A percentile compares a stretch with the other conserved stretches of the same genome.
These are phyloP conservation scores for Nesidiocoris tenuis DNA, from an alignment of 2,888 invertebrate genomes.

Conservation along the genomic window DNA sequence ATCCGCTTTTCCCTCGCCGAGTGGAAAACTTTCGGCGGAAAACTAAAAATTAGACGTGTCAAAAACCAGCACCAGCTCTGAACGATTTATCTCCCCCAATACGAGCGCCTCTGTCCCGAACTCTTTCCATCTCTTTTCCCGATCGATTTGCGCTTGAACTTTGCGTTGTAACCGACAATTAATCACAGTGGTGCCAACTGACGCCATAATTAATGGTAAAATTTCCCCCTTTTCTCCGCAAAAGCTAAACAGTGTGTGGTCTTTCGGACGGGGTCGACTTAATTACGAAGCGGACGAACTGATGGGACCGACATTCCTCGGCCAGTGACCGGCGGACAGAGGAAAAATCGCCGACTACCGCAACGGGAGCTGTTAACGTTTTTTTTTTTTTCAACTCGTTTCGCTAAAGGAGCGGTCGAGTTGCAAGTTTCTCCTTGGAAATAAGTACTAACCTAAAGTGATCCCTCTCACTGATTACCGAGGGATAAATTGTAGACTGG, in stretches of 20 bases:
- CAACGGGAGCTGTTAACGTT: not conserved
- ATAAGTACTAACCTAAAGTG: no score
- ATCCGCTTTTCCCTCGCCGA: no score
- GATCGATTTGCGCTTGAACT: not conserved
- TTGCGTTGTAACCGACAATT: slow-evolving; percentile 35
- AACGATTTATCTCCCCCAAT: slow-evolving; percentile 25
- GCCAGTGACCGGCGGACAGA: slow-evolving; percentile 18
- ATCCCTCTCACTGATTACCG: no score
- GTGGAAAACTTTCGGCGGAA: no score
- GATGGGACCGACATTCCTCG: slow-evolving; percentile 42
- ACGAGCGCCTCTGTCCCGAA: not conserved
- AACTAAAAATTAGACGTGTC: not conserved
- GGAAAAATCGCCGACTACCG: slow-evolving; percentile 26
- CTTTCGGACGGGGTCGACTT: slow-evolving; percentile 11
- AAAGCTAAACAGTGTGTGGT: slow-evolving; percentile 20
- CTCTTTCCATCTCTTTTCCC: not conserved
- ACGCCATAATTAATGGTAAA: slow-evolving; percentile 48
- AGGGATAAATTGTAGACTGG: no score
- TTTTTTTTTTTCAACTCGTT: not conserved
- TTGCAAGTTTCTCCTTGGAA: no score
- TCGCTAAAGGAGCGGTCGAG: no score
- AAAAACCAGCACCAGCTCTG: not conserved
- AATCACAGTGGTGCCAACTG: slow-evolving; percentile 48
- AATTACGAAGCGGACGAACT: slow-evolving; percentile 30
- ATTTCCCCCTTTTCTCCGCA: slow-evolving; percentile 39